Evolutionary conservation across 2,797 vertebrate genomes (phyloP).

Genomic region (Tauraco hartlaubi): DNA sequence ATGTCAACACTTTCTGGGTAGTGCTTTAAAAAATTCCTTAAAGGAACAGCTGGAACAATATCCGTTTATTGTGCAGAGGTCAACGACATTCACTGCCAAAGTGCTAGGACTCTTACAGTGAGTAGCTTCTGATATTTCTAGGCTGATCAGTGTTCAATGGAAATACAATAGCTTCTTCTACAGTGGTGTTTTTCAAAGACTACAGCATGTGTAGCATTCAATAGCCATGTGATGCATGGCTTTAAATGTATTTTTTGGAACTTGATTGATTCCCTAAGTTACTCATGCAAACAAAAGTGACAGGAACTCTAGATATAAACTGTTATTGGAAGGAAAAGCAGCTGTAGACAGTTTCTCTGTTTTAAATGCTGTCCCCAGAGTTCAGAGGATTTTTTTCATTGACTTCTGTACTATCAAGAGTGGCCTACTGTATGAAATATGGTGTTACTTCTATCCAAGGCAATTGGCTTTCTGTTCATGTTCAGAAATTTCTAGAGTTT

Average conservation of each 20-base stretch:
- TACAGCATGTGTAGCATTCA: rapidly evolving
- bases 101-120: background rate
- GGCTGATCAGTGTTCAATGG: background rate
- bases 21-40: background rate
- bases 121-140: background rate
- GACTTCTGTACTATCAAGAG: background rate
- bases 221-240: rapidly evolving
- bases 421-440: background rate
- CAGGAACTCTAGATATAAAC: background rate
- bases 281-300: background rate
- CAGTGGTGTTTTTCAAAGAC: background rate
- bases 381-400: background rate
- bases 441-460: background rate
- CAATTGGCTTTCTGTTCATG: background rate
- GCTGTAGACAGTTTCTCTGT: background rate
- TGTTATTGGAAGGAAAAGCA: background rate
- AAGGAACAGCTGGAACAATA: background rate
- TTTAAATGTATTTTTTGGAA: background rate
- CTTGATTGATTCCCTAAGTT: background rate
- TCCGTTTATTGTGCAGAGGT: background rate
- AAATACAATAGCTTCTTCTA: background rate
- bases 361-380: background rate
- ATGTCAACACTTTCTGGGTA: background rate
- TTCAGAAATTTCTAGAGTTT: background rate
- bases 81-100: background rate